Evolutionary conservation across 2,113 vertebrate genomes (phyloP).

Genomic region (Synchiropus splendidus): DNA sequence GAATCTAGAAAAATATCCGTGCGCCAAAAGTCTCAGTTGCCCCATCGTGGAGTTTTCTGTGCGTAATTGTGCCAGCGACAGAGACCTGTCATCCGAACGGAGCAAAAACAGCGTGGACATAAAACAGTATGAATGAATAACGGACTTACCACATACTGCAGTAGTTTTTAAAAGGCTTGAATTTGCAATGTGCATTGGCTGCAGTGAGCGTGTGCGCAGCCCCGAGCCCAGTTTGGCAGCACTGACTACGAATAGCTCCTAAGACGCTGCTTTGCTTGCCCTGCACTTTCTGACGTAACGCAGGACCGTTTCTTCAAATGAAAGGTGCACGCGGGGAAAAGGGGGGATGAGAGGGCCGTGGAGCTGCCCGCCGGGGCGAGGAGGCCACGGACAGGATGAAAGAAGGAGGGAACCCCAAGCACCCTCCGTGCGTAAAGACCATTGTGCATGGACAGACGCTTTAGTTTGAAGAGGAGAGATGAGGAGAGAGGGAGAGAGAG

Average conservation of each 20-base stretch:
- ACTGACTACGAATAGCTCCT: constrained; percentile 63
- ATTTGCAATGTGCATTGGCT: constrained; percentile 55
- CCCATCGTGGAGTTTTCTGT: constrained; percentile 49
- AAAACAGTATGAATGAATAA: constrained; percentile 35
- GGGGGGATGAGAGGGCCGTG: constrained; percentile 22
- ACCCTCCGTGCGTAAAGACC: constrained; percentile 47
- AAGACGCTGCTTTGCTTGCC: constrained; percentile 61
- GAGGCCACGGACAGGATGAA: constrained; percentile 28
- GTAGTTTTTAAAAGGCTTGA: constrained; percentile 38
- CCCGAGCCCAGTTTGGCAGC: constrained; percentile 61
- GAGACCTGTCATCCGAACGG: constrained; percentile 59
- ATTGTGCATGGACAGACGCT: neutral
- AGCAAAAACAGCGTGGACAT: constrained; percentile 23
- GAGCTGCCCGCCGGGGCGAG: constrained; percentile 35
- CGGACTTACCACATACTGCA: constrained; percentile 61
- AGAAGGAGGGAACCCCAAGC: constrained; percentile 36
- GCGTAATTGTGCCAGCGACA: constrained; percentile 45
- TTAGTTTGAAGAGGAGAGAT: too few species aligned
- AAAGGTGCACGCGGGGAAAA: constrained; percentile 54
- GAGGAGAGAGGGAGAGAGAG: too few species aligned
- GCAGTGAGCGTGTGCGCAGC: constrained; percentile 51
- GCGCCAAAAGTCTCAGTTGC: constrained; percentile 39
- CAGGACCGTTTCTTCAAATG: constrained; percentile 52
- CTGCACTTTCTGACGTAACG: constrained; percentile 73
- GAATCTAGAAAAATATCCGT: constrained; percentile 43